Evolutionary conservation across 2,113 vertebrate genomes (phyloP).

Genomic region (Pangasianodon gigas): DNA sequence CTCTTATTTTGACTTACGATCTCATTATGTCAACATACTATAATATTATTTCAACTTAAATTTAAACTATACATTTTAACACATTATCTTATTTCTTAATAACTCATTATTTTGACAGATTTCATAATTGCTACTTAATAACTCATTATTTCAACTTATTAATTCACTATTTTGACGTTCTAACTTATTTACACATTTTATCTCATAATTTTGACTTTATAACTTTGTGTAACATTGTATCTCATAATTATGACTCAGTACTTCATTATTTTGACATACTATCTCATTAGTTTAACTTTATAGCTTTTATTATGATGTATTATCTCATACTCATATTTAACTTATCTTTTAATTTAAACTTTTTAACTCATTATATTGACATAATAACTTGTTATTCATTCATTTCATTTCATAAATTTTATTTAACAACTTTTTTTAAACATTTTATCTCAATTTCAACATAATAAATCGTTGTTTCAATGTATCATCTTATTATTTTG

Average conservation of each 20-base stretch:
- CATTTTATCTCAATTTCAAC: neutral
- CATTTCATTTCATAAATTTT: too few relatives aligned
- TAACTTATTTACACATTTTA: neutral
- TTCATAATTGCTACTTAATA: neutral
- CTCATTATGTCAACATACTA: neutral
- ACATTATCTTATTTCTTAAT: neutral
- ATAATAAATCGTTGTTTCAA: neutral
- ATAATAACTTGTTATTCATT: too few relatives aligned
- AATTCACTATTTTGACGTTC: too few relatives aligned
- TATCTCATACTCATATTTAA: neutral
- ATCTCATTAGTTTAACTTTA: neutral
- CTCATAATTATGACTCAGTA: too few relatives aligned
- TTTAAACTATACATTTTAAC: neutral
- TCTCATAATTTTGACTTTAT: neutral
- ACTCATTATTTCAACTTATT: neutral
- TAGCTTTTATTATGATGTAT: neutral
- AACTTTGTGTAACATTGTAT: neutral
- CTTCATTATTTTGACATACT: neutral
- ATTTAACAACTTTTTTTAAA: too few relatives aligned
- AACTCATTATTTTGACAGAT: neutral
- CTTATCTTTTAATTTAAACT: neutral
- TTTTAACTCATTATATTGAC: neutral
- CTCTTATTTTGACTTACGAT: neutral
- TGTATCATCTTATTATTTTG: neutral
- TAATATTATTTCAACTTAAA: neutral